A percentile compares a stretch with the other conserved stretches of the same genome.
Conservation (phyloP, 2,888 invertebrate genomes). For the Heliconius cydno region DNA sequence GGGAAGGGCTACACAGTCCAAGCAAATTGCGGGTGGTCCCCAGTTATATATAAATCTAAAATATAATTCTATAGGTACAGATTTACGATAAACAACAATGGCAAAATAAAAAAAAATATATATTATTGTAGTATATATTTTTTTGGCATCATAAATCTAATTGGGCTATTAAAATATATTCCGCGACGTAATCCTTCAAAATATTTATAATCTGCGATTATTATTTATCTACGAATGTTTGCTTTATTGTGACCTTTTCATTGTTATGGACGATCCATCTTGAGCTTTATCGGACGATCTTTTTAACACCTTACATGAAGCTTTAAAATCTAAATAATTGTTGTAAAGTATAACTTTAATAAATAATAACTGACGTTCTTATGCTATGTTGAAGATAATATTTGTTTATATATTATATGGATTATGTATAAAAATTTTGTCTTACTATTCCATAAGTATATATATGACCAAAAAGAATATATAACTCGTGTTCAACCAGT, state of each 20-base stretch:
- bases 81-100: no score
- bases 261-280: slow-evolving; percentile 21
- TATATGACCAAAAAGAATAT: no score
- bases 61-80: no score
- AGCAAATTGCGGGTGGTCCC: no score
- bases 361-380: background rate
- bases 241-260: slow-evolving; percentile 29
- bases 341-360: background rate
- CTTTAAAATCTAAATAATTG: background rate
- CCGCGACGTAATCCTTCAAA: slow-evolving; percentile 25
- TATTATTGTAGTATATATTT: background rate
- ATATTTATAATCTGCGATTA: slow-evolving; percentile 10
- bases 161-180: slow-evolving; percentile 29
- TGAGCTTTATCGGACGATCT: slow-evolving; percentile 13
- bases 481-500: no score
- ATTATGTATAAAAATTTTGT: no score
- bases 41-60: no score
- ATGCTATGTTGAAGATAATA: background rate
- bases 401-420: no score
- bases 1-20: no score
- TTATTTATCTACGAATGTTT: slow-evolving; percentile 18
- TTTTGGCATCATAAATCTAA: slow-evolving; percentile 23
- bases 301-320: slow-evolving; percentile 11
- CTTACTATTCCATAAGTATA: no score
- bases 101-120: background rate